These are phyloP conservation scores for Hemibagrus wyckioides DNA, from an alignment of 2,113 vertebrate species.

Conservation along the genomic window DNA sequence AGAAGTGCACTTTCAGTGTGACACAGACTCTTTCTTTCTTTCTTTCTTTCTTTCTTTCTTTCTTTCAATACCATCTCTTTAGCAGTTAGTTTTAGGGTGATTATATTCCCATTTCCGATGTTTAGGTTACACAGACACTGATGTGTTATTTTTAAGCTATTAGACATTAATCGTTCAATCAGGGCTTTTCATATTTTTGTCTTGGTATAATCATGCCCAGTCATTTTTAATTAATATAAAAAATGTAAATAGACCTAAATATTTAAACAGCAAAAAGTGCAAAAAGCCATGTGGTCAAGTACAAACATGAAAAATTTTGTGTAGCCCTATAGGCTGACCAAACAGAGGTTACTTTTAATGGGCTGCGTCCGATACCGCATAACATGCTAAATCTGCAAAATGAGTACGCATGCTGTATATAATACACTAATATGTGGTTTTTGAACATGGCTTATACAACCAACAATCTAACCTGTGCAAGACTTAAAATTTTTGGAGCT, in stretches of 20 bases:
- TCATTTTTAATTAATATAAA: background rate
- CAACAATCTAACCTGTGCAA: background rate
- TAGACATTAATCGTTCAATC: background rate
- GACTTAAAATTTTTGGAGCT: background rate
- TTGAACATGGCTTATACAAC: background rate
- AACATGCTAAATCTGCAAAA: too few relatives aligned
- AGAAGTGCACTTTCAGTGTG: background rate
- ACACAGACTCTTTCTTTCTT: background rate
- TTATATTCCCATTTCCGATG: background rate
- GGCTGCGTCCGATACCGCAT: background rate
- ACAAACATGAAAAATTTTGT: background rate
- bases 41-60: conserved; percentile 2
- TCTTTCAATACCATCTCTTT: background rate
- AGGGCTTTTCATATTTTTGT: background rate
- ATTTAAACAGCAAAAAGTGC: background rate
- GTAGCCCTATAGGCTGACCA: background rate
- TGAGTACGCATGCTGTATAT: background rate
- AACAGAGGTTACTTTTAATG: background rate
- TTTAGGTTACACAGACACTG: background rate
- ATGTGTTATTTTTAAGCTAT: background rate
- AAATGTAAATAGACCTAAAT: background rate
- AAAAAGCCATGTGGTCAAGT: background rate
- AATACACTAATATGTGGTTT: background rate
- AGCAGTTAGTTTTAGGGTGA: background rate
- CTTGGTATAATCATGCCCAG: background rate